A percentile compares a stretch with the other conserved stretches of the same genome.
Conservation (phyloP, 1,140 invertebrate genomes). For the Agrypnia vestita region DNA sequence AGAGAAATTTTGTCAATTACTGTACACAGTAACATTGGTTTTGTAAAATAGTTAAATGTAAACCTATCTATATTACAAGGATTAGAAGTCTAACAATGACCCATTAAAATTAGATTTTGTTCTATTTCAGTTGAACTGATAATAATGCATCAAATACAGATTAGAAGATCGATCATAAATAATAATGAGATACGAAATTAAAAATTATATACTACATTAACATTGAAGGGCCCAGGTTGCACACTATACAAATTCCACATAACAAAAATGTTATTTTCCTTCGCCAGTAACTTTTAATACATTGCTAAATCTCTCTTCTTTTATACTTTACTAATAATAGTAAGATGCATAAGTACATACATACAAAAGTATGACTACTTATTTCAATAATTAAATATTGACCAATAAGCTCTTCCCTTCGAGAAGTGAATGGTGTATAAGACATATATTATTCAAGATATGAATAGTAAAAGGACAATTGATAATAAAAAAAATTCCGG, state of each 20-base stretch:
- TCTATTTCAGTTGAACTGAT: constrained; percentile 16
- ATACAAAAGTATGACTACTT: too few relatives aligned
- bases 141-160: constrained; percentile 3
- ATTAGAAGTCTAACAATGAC: not conserved
- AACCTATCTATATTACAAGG: constrained; percentile 15
- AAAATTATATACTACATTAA: not conserved
- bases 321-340: not conserved
- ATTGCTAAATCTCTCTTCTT: not conserved
- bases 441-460: too few relatives aligned
- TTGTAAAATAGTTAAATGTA: constrained; percentile 12
- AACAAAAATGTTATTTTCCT: not conserved
- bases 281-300: not conserved
- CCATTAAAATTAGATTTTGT: constrained; percentile 2
- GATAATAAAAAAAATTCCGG: too few relatives aligned
- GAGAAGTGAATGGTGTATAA: too few relatives aligned
- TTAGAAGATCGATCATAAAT: not conserved
- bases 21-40: not conserved
- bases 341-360: too few relatives aligned
- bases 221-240: not conserved
- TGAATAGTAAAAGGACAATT: too few relatives aligned
- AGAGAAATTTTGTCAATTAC: not conserved
- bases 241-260: not conserved
- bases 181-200: constrained; percentile 3
- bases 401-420: too few relatives aligned
- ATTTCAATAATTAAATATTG: too few relatives aligned